A percentile compares a stretch with the other conserved stretches of the same genome.
phyloP scores from a whole-genome alignment of 2,888 invertebrate genomes.

The Eupithecia vulgata region DNA sequence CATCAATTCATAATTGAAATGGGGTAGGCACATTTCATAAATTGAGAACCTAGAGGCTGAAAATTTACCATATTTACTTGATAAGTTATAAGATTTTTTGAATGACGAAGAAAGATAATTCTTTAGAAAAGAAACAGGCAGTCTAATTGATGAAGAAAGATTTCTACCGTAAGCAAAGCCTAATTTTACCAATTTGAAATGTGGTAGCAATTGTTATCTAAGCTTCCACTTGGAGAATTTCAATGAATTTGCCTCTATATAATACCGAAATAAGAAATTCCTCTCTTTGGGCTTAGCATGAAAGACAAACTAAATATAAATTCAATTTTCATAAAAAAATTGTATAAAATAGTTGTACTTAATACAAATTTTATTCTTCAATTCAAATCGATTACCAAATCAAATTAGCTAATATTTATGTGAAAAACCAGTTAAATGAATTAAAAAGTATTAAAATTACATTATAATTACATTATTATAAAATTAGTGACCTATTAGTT shows the following conservation, averaged over 20 bases:
- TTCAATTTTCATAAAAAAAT: no score
- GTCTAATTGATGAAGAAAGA: neutral
- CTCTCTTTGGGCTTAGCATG: no score
- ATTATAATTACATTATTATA: no score
- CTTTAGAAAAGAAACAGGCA: neutral
- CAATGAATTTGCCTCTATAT: neutral
- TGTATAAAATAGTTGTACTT: no score
- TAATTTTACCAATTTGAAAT: neutral
- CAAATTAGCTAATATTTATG: no score
- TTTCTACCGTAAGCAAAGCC: neutral
- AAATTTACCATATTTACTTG: neutral
- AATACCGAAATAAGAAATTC: neutral
- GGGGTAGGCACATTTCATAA: neutral
- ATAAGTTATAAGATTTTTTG: neutral
- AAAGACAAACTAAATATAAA: no score
- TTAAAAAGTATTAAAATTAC: no score
- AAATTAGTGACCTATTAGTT: no score
- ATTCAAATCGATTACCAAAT: no score
- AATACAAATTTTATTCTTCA: no score
- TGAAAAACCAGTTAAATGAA: no score
- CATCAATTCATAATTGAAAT: conserved; percentile 13
- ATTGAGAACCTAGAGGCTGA: neutral
- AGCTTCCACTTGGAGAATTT: neutral
- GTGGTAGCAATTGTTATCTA: neutral
- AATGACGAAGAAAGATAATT: neutral